Evolutionary conservation across 2,113 vertebrate genomes (phyloP).

Genomic region (Paralichthys olivaceus): DNA sequence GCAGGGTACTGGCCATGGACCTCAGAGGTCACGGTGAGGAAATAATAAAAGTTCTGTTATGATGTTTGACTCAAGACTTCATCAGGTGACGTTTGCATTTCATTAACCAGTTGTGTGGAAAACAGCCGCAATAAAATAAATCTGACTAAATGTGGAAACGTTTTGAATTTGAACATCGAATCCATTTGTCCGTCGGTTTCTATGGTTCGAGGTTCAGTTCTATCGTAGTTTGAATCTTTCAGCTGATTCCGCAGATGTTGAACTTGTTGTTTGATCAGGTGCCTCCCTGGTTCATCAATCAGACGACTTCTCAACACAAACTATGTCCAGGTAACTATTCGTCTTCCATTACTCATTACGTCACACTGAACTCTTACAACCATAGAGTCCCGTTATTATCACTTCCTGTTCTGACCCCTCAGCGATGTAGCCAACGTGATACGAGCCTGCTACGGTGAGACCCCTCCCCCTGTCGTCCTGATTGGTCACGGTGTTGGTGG

Average conservation of each 20-base stretch:
- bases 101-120: too few relatives aligned
- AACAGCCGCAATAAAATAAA: too few relatives aligned
- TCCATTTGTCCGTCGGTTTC: too few relatives aligned
- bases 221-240: too few relatives aligned
- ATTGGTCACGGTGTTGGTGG: conserved; percentile 79
- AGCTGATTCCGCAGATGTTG: too few relatives aligned
- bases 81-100: too few relatives aligned
- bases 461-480: conserved; percentile 72
- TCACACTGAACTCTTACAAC: not conserved
- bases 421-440: conserved; percentile 79
- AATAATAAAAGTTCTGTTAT: not conserved
- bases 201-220: too few relatives aligned
- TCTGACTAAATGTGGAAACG: too few relatives aligned
- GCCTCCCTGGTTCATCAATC: conserved; percentile 67
- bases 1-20: conserved; percentile 79
- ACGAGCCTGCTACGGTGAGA: conserved; percentile 71
- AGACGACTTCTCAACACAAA: conserved; percentile 76
- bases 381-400: not conserved
- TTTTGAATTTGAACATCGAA: too few relatives aligned
- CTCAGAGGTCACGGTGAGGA: conserved; percentile 78
- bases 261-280: conserved; percentile 42
- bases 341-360: not conserved
- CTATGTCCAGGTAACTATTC: conserved; percentile 74
- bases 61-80: too few relatives aligned
- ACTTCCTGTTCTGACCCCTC: not conserved